A percentile compares a stretch with the other conserved stretches of the same genome.
Evolutionary conservation across 2,113 vertebrate genomes (phyloP).

Genomic region (Artemisiospiza belli): DNA sequence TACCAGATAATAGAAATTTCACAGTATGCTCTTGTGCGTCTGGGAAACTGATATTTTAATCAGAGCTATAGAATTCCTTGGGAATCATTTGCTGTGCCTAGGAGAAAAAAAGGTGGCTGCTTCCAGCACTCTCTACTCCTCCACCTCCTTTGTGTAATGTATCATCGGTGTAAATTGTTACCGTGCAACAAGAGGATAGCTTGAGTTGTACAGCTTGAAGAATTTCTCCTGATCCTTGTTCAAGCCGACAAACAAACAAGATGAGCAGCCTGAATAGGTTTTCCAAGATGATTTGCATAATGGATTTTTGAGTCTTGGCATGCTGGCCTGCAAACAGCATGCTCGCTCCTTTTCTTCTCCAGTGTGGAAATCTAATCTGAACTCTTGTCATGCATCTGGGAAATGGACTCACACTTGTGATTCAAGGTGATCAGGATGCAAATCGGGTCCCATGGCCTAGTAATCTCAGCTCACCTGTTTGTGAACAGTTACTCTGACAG

Average conservation of each 20-base stretch:
- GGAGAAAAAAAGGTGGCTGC: background rate
- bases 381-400: background rate
- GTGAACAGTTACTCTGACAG: background rate
- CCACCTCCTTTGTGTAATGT: background rate
- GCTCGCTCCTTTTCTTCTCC: background rate
- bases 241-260: background rate
- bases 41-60: slow-evolving; percentile 35
- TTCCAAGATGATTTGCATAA: background rate
- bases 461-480: background rate
- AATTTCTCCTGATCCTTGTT: background rate
- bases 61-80: background rate
- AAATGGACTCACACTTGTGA: background rate
- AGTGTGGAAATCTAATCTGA: background rate
- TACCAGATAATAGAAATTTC: background rate
- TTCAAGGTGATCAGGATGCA: background rate
- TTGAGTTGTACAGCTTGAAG: background rate
- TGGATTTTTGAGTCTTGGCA: background rate
- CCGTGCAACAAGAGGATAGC: background rate
- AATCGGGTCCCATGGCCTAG: background rate
- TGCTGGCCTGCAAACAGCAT: background rate
- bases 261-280: background rate
- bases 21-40: background rate
- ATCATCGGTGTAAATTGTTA: background rate
- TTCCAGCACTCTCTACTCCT: background rate
- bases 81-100: background rate